Conservation (phyloP, 2,113 vertebrate species). For the Dasyornis broadbenti region DNA sequence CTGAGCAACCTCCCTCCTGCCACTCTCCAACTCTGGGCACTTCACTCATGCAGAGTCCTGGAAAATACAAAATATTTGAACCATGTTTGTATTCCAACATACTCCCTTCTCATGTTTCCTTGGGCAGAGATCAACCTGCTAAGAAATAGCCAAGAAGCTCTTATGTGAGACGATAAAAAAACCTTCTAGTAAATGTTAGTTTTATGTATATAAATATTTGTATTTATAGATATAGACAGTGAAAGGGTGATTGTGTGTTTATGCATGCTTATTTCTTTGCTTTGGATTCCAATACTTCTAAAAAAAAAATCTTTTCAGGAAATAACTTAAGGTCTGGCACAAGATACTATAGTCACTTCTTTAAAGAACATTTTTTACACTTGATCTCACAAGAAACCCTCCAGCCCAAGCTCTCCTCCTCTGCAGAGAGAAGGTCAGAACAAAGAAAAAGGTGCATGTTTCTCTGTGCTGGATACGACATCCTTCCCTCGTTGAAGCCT, state of each 20-base stretch:
- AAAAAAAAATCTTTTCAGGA: constrained; percentile 24
- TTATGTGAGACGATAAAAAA: constrained; percentile 32
- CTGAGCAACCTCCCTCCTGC: constrained; percentile 54
- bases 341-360: neutral
- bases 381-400: neutral
- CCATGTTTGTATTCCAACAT: neutral
- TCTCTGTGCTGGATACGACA: neutral
- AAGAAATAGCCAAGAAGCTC: constrained; percentile 56
- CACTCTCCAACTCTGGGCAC: neutral
- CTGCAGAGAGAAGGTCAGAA: constrained; percentile 30
- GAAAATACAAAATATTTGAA: constrained; percentile 35
- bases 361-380: constrained; percentile 13
- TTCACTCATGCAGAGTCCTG: constrained; percentile 14
- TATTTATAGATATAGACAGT: constrained; percentile 48
- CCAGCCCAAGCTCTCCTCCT: neutral
- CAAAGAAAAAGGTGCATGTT: constrained; percentile 19
- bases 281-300: constrained; percentile 34
- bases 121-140: constrained; percentile 21
- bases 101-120: neutral
- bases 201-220: constrained; percentile 43
- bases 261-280: constrained; percentile 35
- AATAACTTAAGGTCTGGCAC: constrained; percentile 46
- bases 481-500: constrained; percentile 37
- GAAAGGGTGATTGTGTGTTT: constrained; percentile 53
- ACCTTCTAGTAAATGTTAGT: constrained; percentile 8